Conservation (phyloP, 1,140 invertebrate genomes). For the Atopsyche davidsoni region DNA sequence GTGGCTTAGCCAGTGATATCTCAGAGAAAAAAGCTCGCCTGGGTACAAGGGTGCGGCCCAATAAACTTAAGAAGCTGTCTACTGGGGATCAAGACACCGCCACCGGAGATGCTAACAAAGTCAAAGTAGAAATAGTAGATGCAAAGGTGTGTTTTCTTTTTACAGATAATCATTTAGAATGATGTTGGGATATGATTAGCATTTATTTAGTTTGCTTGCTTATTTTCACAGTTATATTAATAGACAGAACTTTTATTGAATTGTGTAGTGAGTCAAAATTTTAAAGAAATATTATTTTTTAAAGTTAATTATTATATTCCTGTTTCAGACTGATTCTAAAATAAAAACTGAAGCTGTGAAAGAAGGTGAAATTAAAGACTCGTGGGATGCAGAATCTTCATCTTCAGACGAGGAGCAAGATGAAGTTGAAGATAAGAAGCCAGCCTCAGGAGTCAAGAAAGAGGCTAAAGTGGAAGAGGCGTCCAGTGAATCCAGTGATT, state of each 20-base stretch:
- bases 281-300: neutral
- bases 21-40: conserved; percentile 58
- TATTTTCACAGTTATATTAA: too few species aligned
- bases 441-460: conserved; percentile 17
- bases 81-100: conserved; percentile 45
- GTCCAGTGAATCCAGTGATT: conserved; percentile 42
- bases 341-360: conserved; percentile 47
- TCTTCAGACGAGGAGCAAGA: conserved; percentile 58
- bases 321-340: conserved; percentile 35
- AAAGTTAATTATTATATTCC: neutral
- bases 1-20: conserved; percentile 56
- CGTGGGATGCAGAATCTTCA: conserved; percentile 74
- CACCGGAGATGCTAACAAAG: conserved; percentile 46
- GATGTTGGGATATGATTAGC: neutral
- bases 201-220: too few species aligned
- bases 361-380: conserved; percentile 66
- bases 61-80: conserved; percentile 61
- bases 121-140: conserved; percentile 54
- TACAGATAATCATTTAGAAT: neutral
- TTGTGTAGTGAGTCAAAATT: too few species aligned
- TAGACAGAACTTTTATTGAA: conserved; percentile 2
- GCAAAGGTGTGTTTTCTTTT: conserved; percentile 39
- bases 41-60: conserved; percentile 67
- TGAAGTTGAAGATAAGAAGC: conserved; percentile 32
- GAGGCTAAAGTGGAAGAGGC: conserved; percentile 30